Evolutionary conservation across 2,797 vertebrate genomes (phyloP), one percentile per base, ranked within the genome.

Genomic region (Sphenodon punctatus): DNA sequence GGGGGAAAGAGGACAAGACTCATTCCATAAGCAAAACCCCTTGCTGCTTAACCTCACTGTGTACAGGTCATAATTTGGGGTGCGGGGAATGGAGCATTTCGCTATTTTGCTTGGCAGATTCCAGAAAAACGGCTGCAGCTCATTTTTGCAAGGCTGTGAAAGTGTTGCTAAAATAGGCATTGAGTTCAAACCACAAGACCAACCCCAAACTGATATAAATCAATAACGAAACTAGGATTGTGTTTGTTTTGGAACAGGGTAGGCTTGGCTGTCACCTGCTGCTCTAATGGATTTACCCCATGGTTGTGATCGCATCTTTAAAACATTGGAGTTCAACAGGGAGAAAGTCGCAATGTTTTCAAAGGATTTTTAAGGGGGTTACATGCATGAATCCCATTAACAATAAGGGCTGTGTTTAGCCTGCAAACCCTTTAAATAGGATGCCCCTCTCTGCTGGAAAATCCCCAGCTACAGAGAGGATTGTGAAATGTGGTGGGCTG

Each of bases 181-280:
- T 58, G 58, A 77, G 88, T 93, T 92, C 88, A 93, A 93, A 92
- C 93, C 92, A 81, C 93, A 93, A 88, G 89, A 93, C 89, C 90
- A 93, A 85, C 86, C 84, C 59, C 78, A 76, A 92, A 89, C 85
- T 89, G 90, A 92, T 93, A 90, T 89, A 92, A 92, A 93, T 91
- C 89, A 91, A 93, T 93, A 93, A 90, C 68, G 83, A 86, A 82
- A 85, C 66, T 60, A 49, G 75, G 88, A 89, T 88, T 91, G 90
- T 80, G 77, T 92, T 93, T 91, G 58, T 89, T 90, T 93, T 93
- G 92, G 92, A 93, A 87, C 89, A 84, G 1, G 1, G 8, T n/a
- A 17, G 46, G 80, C 71, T 66, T 90, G 82, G 88, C 82, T 93
- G 89, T 92, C 91, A 91, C 85, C 91, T 90, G 85, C 88, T 79